Percentiles rank a stretch among this genome's conserved stretches.
Evolutionary conservation across 2,113 vertebrate genomes (phyloP).

Genomic region (Hoplias malabaricus): DNA sequence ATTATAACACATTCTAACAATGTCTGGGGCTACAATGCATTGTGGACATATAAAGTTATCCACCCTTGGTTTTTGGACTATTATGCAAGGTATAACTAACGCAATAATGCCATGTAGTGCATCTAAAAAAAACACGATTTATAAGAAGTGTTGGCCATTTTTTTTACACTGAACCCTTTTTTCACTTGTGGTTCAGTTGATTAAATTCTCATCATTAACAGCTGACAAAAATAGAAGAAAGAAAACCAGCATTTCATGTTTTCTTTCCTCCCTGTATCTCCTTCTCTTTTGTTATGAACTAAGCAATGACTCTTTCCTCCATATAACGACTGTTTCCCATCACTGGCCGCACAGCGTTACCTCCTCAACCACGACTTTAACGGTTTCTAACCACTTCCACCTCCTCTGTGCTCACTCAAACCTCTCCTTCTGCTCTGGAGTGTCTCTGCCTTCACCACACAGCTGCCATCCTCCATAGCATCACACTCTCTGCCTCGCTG

Average conservation of each 20-base stretch:
- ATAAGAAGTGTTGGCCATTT: too few relatives aligned
- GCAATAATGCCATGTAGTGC: too few relatives aligned
- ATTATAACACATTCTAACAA: too few relatives aligned
- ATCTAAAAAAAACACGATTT: too few relatives aligned
- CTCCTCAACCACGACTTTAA: conserved; percentile 87
- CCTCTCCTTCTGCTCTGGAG: conserved; percentile 58
- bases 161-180: not conserved
- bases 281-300: conserved; percentile 40
- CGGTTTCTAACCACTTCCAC: conserved; percentile 93
- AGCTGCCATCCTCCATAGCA: conserved; percentile 54
- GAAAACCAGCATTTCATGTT: conserved; percentile 16
- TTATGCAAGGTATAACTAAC: too few relatives aligned
- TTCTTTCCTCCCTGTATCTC: conserved; percentile 12
- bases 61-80: too few relatives aligned
- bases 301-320: conserved; percentile 71
- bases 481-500: conserved; percentile 66
- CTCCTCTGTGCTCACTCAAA: conserved; percentile 49
- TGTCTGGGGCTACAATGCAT: too few relatives aligned
- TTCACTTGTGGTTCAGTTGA: not conserved
- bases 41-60: too few relatives aligned
- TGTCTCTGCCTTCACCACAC: conserved; percentile 18
- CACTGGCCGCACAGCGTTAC: conserved; percentile 85
- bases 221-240: conserved; percentile 6
- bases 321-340: conserved; percentile 89
- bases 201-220: not conserved